These are phyloP conservation scores for Invenusta paracnida DNA, from an alignment of 2,888 invertebrate species.

Conservation along the genomic window DNA sequence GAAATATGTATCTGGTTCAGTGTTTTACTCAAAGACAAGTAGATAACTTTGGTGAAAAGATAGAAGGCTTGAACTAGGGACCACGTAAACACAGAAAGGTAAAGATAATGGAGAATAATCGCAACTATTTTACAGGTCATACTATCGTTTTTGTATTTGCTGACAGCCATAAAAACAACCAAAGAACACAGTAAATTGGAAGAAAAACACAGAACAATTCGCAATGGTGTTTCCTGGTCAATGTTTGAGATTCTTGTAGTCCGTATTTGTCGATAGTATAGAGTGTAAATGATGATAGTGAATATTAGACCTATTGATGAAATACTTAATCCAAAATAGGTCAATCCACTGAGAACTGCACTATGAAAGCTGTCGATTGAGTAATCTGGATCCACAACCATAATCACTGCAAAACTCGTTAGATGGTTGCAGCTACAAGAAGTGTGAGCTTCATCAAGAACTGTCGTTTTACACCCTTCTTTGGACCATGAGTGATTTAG, in stretches of 20 bases:
- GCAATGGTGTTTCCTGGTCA: neutral
- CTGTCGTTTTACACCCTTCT: neutral
- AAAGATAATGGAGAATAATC: neutral
- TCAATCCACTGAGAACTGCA: neutral
- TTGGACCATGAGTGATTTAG: neutral
- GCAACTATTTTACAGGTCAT: neutral
- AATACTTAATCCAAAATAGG: neutral
- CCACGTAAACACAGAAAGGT: conserved; percentile 2
- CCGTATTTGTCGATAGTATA: neutral
- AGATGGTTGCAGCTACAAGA: neutral
- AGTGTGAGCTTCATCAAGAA: neutral
- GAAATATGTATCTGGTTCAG: neutral
- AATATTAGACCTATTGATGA: neutral
- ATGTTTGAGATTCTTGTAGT: neutral
- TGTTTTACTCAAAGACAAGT: neutral
- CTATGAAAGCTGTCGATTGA: neutral
- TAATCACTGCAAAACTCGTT: neutral
- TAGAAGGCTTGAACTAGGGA: neutral
- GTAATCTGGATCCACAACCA: neutral
- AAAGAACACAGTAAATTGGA: neutral
- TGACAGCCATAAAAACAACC: neutral
- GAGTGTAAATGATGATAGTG: neutral
- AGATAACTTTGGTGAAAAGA: neutral
- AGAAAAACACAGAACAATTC: conserved; percentile 1
- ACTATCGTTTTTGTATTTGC: neutral